Evolutionary conservation across 2,888 invertebrate genomes (phyloP).

Genomic region (Nasonia oneida): DNA sequence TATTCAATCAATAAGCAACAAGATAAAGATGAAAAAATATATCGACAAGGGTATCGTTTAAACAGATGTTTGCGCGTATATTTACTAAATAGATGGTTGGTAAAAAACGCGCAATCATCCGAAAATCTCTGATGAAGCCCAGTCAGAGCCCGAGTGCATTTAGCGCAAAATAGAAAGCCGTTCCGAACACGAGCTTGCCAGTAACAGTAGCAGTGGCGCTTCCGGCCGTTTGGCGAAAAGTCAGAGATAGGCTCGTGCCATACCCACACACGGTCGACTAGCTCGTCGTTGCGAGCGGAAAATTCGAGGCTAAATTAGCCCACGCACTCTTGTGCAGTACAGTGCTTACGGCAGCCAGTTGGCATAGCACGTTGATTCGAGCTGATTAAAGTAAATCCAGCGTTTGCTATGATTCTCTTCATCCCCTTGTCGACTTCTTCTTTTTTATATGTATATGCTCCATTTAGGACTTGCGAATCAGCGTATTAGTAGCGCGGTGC

Average conservation of each 20-base stretch:
- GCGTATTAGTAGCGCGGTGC: not conserved
- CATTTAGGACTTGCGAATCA: not conserved
- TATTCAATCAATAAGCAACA: no score
- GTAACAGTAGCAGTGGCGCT: not conserved
- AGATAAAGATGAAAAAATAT: no score
- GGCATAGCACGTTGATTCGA: slow-evolving; percentile 15
- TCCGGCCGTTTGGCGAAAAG: slow-evolving; percentile 11
- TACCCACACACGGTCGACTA: not conserved
- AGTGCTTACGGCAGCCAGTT: not conserved
- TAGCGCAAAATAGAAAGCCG: not conserved
- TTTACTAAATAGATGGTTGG: not conserved
- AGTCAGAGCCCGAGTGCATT: not conserved
- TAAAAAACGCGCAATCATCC: not conserved
- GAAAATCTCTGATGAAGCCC: not conserved
- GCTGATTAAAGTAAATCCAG: slow-evolving; percentile 43
- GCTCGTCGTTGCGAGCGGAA: not conserved
- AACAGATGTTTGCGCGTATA: no score
- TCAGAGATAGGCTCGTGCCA: slow-evolving; percentile 13
- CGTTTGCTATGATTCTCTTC: slow-evolving; percentile 26
- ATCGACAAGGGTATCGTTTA: no score
- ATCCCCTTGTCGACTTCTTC: not conserved
- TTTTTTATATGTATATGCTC: not conserved
- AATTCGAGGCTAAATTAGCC: slow-evolving; percentile 34
- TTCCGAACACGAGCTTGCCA: not conserved
- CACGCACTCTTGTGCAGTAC: not conserved